Percentiles rank a stretch among this genome's conserved stretches.
Evolutionary conservation across 1,140 invertebrate genomes (phyloP).

Genomic region (Hylyphantes graminicola): DNA sequence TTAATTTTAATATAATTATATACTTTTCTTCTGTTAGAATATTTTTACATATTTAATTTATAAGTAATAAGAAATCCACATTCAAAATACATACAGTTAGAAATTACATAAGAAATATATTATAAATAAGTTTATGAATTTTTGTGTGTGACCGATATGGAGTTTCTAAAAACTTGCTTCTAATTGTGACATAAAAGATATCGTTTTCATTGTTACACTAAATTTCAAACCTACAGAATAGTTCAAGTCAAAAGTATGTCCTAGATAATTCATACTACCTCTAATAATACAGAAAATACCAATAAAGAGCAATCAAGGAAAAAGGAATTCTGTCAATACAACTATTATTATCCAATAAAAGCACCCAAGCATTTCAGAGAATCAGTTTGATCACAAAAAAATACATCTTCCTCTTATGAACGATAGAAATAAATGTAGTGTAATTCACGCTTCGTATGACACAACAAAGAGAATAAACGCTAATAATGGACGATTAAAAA

Average conservation of each 20-base stretch:
- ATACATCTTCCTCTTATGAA: conserved; percentile 10
- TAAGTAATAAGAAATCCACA: no score
- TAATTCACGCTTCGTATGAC: neutral
- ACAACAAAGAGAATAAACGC: conserved; percentile 19
- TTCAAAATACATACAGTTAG: no score
- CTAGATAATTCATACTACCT: neutral
- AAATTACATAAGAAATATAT: no score
- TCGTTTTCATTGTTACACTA: no score
- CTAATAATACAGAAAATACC: neutral
- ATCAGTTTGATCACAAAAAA: conserved; percentile 17
- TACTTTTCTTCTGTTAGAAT: no score
- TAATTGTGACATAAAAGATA: no score
- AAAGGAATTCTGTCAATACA: neutral
- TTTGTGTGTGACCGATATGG: no score
- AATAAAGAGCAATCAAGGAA: neutral
- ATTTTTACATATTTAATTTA: no score
- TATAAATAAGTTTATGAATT: no score
- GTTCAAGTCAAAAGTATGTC: neutral
- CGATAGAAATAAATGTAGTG: conserved; percentile 46
- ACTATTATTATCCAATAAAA: conserved; percentile 26
- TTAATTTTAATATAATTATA: no score
- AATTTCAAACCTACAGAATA: neutral
- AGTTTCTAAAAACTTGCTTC: no score
- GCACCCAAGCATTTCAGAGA: neutral
- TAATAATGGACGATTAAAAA: neutral